Evolutionary conservation across 2,888 invertebrate species (phyloP), one percentile per base, ranked within the genome.

Genomic region (Drosophila yooni): DNA sequence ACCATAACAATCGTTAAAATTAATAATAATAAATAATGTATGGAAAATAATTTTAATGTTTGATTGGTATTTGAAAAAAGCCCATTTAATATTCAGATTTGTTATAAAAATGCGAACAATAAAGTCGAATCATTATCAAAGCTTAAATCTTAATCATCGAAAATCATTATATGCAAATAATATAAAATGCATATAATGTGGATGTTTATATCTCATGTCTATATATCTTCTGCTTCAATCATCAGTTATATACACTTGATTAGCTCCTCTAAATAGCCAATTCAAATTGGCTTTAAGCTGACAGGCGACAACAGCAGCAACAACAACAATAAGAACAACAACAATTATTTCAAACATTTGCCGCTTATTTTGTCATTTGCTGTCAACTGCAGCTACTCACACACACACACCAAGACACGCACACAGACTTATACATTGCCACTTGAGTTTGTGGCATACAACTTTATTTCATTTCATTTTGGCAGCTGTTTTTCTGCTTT

Each of bases 301-400:
- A 79, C 78, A 79, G 46, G 75, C 68, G 59, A 80, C 83, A 76
- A 71, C 76, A 79, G 74, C 76, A 66, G 59, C 71, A 70, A 67
- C 50, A 63, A 70, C 67, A 72, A 43, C 10, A 68, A 69, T 51
- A 68, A 69, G 48, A 68, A 70, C 67, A 70, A 70, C 67, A 82
- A 56, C 13, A 79, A 81, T 56, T 68, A 81, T 88, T 86, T 80
- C 70, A 88, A 83, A 74, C 88, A 79, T 83, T 88, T 85, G 77
- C 76, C 82, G 82, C 82, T 76, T 88, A 85, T 85, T 82, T 82
- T 87, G 90, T 84, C 88, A 88, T 76, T 80, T 83, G 87, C 87
- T 87, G 90, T 81, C 83, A 83, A 87, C 89, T 74, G 79, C 67
- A 65, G 71, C 52, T 58, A 64, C 53, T 57, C 63, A 76, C 77